These are phyloP conservation scores for Cyrtonyx montezumae DNA, from an alignment of 2,113 vertebrate species.

Conservation along the genomic window DNA sequence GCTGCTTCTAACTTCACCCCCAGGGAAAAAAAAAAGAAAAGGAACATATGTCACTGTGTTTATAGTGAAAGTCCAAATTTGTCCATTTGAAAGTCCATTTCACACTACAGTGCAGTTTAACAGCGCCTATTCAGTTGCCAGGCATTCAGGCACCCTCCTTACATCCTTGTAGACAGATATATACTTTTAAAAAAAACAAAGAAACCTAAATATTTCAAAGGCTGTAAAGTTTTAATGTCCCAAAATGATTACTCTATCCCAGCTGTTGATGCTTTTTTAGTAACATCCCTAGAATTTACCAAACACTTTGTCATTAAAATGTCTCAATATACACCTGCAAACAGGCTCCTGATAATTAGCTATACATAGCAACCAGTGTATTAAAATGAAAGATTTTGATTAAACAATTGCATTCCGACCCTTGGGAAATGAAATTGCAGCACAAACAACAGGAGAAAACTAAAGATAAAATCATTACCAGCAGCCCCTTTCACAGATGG, in stretches of 20 bases:
- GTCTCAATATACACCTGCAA: background rate
- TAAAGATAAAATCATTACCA: background rate
- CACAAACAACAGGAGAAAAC: background rate
- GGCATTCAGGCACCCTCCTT: background rate
- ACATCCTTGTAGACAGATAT: fast-evolving
- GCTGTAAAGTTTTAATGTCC: background rate
- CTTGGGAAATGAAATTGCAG: background rate
- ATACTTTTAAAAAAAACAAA: background rate
- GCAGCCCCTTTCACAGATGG: background rate
- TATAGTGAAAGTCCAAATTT: background rate
- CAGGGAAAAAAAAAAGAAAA: background rate
- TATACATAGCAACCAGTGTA: fast-evolving
- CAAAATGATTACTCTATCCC: background rate
- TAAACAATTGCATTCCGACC: background rate
- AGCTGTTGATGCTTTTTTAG: background rate
- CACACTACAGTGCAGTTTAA: background rate
- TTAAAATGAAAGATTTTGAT: background rate
- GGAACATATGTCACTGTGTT: background rate
- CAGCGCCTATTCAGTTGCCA: background rate
- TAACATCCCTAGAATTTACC: background rate
- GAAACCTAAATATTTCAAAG: background rate
- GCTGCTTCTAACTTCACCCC: background rate
- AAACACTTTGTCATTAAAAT: background rate
- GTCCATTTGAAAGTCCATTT: too few relatives aligned
- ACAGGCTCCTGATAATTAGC: background rate